Conservation (phyloP, 2,113 vertebrate genomes). For the Plecturocebus donacophilus region DNA sequence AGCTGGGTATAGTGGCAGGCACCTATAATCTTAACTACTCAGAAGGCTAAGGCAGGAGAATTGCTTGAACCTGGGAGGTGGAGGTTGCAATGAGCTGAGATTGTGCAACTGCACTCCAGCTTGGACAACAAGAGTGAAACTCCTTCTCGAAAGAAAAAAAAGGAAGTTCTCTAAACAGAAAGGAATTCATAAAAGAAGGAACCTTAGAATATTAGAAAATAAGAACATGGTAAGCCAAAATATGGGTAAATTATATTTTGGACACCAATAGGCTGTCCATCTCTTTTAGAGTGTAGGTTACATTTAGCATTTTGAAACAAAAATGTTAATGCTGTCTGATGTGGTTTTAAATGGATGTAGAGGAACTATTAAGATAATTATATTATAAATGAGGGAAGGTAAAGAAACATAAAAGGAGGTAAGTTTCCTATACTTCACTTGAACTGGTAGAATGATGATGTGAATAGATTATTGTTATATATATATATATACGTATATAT, state of each 20-base stretch:
- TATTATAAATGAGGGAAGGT: neutral
- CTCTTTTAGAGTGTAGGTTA: conserved; percentile 11
- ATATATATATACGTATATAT: neutral
- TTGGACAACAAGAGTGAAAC: too few species aligned
- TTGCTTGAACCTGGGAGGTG: too few species aligned
- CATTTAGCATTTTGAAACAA: neutral
- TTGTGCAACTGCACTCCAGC: too few species aligned
- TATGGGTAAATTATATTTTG: neutral
- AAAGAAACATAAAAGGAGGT: neutral
- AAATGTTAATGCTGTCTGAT: neutral
- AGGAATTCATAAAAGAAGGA: neutral
- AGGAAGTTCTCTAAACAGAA: neutral
- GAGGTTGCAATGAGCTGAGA: too few species aligned
- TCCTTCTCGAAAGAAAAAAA: neutral
- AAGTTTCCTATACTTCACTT: neutral
- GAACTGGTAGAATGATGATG: neutral
- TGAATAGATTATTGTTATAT: neutral
- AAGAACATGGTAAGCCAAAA: neutral
- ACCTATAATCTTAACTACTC: too few species aligned
- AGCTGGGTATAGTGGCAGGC: too few species aligned
- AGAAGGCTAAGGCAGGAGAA: too few species aligned
- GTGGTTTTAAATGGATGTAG: neutral
- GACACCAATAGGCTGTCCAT: neutral
- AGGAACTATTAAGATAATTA: neutral
- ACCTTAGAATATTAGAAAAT: neutral